Conservation (phyloP, 2,113 vertebrate species). For the Glaucomys volans region DNA sequence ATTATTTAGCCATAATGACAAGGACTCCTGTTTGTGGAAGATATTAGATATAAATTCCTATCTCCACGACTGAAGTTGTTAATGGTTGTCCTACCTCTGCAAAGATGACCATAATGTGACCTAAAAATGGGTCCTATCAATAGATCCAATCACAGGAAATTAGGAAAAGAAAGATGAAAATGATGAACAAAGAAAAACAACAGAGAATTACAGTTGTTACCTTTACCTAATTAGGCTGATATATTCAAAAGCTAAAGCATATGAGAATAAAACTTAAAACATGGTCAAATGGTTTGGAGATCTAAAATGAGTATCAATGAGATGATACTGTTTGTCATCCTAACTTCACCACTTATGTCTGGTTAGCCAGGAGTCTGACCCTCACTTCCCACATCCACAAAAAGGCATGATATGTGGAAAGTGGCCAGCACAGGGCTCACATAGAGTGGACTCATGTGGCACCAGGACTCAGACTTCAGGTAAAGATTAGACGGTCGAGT, state of each 20-base stretch:
- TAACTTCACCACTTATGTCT: not conserved
- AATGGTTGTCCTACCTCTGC: not conserved
- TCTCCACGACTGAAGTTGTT: not conserved
- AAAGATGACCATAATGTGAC: not conserved
- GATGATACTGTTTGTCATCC: not conserved
- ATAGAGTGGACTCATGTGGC: not conserved
- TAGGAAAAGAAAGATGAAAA: not conserved
- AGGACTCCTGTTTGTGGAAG: not conserved
- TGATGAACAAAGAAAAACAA: slow-evolving; percentile 11
- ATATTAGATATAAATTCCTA: not conserved
- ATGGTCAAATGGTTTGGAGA: not conserved
- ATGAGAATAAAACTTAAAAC: not conserved
- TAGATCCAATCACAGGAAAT: not conserved
- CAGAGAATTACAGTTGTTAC: not conserved
- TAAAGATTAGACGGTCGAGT: not conserved
- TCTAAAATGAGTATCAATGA: not conserved
- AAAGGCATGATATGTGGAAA: not conserved
- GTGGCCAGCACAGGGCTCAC: not conserved
- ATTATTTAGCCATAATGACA: not conserved
- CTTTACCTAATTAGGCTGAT: not conserved
- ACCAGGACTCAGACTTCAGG: not conserved
- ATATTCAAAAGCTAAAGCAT: not conserved
- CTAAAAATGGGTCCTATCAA: not conserved
- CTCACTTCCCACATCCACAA: not conserved
- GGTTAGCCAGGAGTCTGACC: not conserved